Conservation (phyloP, 1,140 invertebrate species). For the Drosophila varians region DNA sequence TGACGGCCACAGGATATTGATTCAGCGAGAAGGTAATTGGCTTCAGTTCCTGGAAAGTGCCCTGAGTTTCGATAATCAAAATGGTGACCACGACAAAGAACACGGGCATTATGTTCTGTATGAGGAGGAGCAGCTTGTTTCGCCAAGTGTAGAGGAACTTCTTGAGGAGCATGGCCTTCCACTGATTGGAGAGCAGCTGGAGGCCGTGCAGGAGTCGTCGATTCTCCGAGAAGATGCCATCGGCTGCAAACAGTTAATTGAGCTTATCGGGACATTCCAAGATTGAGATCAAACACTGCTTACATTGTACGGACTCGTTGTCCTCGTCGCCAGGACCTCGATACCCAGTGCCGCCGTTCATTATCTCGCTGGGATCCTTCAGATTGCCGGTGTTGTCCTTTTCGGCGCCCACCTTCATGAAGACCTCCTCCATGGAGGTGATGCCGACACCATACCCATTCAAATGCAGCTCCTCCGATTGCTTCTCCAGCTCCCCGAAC, state of each 20-base stretch:
- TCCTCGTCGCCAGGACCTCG: conserved; percentile 37
- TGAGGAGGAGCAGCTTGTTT: conserved; percentile 85
- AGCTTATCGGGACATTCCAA: conserved; percentile 32
- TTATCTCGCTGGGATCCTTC: conserved; percentile 37
- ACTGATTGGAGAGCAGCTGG: conserved; percentile 84
- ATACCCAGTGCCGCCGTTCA: conserved; percentile 43
- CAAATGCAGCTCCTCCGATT: conserved; percentile 80
- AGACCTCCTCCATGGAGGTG: conserved; percentile 96
- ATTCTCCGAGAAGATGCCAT: conserved; percentile 54
- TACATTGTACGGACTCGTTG: conserved; percentile 68
- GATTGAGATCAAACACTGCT: conserved; percentile 50
- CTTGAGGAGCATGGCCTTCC: conserved; percentile 87
- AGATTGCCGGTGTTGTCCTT: conserved; percentile 32
- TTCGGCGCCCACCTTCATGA: conserved; percentile 85
- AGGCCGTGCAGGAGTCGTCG: conserved; percentile 46
- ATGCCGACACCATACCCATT: conserved; percentile 96
- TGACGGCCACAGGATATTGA: conserved; percentile 58
- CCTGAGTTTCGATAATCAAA: conserved; percentile 75
- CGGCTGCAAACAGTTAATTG: conserved; percentile 64
- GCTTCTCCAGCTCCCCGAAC: conserved; percentile 65
- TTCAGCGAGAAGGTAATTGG: conserved; percentile 53
- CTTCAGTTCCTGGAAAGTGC: conserved; percentile 35
- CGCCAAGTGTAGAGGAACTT: conserved; percentile 85
- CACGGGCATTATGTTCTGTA: conserved; percentile 86
- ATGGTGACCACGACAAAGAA: conserved; percentile 86